Conservation (phyloP, 2,888 invertebrate species). For the Allygus modestus region DNA sequence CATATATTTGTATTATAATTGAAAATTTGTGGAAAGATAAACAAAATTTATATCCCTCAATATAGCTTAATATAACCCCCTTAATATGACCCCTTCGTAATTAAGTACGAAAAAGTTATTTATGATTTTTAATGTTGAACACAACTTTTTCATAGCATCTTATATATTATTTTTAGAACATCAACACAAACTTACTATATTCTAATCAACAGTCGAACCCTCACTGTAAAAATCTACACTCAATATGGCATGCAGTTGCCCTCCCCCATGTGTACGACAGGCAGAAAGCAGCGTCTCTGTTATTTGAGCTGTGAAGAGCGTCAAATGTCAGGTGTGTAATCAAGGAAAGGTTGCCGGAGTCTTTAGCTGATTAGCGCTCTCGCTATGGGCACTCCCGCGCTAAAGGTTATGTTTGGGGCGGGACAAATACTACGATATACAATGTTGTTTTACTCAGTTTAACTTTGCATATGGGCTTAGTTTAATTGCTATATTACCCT, state of each 20-base stretch:
- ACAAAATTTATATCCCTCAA: no score
- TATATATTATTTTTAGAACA: no score
- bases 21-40: no score
- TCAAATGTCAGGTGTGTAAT: conserved; percentile 54
- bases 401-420: conserved; percentile 19
- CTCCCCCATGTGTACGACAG: neutral
- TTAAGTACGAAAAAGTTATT: no score
- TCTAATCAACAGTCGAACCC: neutral
- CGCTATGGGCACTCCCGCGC: neutral
- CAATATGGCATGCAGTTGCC: neutral
- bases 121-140: no score
- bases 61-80: no score
- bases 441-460: neutral
- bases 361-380: conserved; percentile 53
- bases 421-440: neutral
- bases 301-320: conserved; percentile 29
- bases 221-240: neutral
- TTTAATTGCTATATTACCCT: no score
- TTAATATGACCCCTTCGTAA: no score
- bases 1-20: no score
- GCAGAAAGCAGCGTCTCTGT: conserved; percentile 18
- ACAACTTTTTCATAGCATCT: no score
- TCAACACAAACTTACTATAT: no score
- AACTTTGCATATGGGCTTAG: no score
- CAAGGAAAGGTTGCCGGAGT: conserved; percentile 53